Evolutionary conservation across 2,888 invertebrate species (phyloP), one percentile per base, ranked within the genome.

Genomic region (Chromoteleia sp.): DNA sequence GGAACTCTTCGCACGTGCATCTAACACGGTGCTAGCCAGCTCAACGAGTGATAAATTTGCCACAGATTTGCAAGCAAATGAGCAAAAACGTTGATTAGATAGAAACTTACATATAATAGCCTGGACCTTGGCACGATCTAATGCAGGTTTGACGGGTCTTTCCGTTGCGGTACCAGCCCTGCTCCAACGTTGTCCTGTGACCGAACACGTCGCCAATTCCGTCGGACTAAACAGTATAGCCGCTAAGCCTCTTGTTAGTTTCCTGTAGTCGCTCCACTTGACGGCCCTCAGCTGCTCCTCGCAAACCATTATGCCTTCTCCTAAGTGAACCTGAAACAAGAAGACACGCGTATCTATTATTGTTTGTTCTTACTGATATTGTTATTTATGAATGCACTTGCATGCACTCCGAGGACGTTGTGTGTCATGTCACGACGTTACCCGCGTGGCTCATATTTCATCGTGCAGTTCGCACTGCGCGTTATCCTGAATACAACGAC

Each of bases 131-230:
- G 94, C 94, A 54, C 95, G 93, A 91, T 95, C 95, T 74, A 95
- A 92, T 52, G 95, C 95, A 63, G 95, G 95, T 91, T 95, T 95
- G 39, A 95, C 95, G n/a, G 95, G 95, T 39, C 95, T 93, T 85
- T 95, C 94, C 36, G 92, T 90, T 85, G 95, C 95, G 85, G 94
- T 94, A 39, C 95, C 95, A 41, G 95, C 95, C 48, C 95, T 93
- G 86, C 95, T 95, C 95, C 95, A 95, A 79, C 95, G 93, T 92
- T 95, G 95, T 41, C 95, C 95, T 58, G 95, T 95, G 61, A 95
- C 95, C 12, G 95, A 95, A 90, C 95, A 95, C 19, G 95, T 95
- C 12, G 95, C 95, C 89, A 95, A 92, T 91, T 95, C 95, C 83
- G 95, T 94, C 7, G 95, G 95, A 85, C 95, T 95, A 91, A 95